Conservation (phyloP, 2,797 vertebrate genomes). For the Oryzias sinensis region DNA sequence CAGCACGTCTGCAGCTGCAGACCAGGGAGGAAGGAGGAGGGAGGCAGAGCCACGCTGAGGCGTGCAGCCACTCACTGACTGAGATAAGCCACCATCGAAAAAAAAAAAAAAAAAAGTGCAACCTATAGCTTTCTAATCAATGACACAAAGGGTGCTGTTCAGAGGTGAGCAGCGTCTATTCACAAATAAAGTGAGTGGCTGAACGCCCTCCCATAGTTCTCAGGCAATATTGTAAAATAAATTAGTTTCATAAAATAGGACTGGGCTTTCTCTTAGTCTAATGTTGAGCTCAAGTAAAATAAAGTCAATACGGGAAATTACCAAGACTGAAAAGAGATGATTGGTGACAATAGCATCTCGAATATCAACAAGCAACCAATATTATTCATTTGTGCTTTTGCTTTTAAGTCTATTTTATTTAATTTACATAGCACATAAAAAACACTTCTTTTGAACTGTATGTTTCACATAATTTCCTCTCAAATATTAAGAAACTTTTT, state of each 20-base stretch:
- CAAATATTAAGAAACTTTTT: too few species aligned
- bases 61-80: constrained; percentile 18
- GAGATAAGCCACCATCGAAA: constrained; percentile 11
- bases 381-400: too few species aligned
- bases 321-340: not conserved
- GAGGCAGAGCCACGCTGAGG: constrained; percentile 28
- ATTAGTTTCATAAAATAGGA: too few species aligned
- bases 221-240: not conserved
- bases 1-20: constrained; percentile 25
- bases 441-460: too few species aligned
- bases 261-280: not conserved
- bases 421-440: too few species aligned
- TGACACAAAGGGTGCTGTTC: not conserved
- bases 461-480: too few species aligned
- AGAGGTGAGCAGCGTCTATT: not conserved
- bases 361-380: too few species aligned
- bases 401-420: too few species aligned
- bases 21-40: constrained; percentile 31
- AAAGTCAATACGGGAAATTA: not conserved
- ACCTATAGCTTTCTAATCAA: not conserved
- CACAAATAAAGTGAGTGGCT: not conserved
- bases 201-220: not conserved
- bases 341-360: too few species aligned
- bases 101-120: not conserved
- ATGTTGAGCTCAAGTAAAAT: not conserved